Base-by-base conservation (phyloP, 2,797 vertebrate species). In the Melanotaenia trifasciata region DNA sequence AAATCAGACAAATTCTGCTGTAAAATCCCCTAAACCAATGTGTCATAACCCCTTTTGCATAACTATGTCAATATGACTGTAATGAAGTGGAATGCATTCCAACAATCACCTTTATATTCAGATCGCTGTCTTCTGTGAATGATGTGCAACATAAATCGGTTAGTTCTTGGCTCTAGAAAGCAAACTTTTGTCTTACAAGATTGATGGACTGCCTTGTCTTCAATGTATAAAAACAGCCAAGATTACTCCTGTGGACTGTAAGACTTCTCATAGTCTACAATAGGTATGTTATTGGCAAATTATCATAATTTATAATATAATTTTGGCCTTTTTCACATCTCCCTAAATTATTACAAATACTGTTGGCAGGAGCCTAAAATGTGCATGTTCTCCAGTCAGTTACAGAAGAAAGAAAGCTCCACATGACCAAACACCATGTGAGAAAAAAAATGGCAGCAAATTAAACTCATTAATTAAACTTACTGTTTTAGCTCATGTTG, bases 91-190 rank as follows among this genome's bases (percentile, higher is more conserved):
- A 64, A 57, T 22, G 13, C 0, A 30, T 57, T 77, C 38, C 58
- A 64, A 18, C 51, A 58, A 57, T 63, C 28, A 14, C 50, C 43
- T 68, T 73, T 74, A 67, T 74, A 78, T 76, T 80, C 64, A 70
- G 43, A 78, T 22, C 40, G 45, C 30, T 16, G 35, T 70, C 62
- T 57, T 30, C 28, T 61, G 1, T 69, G 43, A 76, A 74, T 78
- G 58, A 60, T 18, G 51, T 45, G 16, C 16, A 59, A 22, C 38
- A 61, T 30, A 54, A 47, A 69, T 70, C 51, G 56, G 70, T 24
- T 59, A 64, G 72, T 75, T 75, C 51, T 80, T 78, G 82, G 77
- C 76, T 76, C 64, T 6, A 53, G 9, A 24, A 2, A 47, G 54
- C 35, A 62, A n/a, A 26, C 38, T 61, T 75, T 33, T 68, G 26